These are phyloP conservation scores for Bufo bufo DNA, from an alignment of 2,113 vertebrate species.

Conservation along the genomic window DNA sequence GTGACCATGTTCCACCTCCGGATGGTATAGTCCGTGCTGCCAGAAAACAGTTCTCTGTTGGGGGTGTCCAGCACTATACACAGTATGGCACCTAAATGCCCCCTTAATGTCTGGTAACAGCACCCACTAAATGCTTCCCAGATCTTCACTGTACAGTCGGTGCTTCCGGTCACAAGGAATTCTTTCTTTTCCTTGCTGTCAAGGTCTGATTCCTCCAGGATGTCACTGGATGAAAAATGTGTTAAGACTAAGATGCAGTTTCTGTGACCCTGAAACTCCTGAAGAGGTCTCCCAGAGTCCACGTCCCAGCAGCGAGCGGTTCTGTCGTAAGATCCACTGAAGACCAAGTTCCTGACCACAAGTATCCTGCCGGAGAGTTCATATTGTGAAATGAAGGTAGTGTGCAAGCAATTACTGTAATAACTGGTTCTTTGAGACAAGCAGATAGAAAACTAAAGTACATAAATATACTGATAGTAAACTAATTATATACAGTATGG, in stretches of 20 bases:
- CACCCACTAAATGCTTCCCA: conserved; percentile 80
- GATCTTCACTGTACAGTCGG: conserved; percentile 78
- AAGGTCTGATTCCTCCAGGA: conserved; percentile 66
- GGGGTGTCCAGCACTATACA: conserved; percentile 75
- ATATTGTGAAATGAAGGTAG: background rate
- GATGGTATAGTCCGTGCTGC: conserved; percentile 78
- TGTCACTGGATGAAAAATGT: conserved; percentile 73
- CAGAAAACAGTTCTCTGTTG: conserved; percentile 76
- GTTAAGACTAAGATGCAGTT: conserved; percentile 78
- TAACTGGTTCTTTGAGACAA: too few species aligned
- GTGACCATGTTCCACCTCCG: conserved; percentile 80
- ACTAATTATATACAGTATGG: too few species aligned
- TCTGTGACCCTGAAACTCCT: conserved; percentile 78
- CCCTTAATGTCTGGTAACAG: conserved; percentile 79
- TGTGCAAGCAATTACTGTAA: too few species aligned
- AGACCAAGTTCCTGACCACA: conserved; percentile 74
- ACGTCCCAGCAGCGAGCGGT: conserved; percentile 77
- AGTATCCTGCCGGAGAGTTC: conserved; percentile 69
- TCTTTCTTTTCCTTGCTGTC: conserved; percentile 66
- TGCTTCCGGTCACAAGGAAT: conserved; percentile 80
- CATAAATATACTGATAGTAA: too few species aligned
- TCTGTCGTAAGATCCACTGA: conserved; percentile 80
- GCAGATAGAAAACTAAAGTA: too few species aligned
- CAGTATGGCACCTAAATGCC: conserved; percentile 78
- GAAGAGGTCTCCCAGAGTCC: conserved; percentile 73